Percentiles rank a stretch among this genome's conserved stretches.
Conservation (phyloP, 2,888 invertebrate genomes). For the Orchestes rusci region DNA sequence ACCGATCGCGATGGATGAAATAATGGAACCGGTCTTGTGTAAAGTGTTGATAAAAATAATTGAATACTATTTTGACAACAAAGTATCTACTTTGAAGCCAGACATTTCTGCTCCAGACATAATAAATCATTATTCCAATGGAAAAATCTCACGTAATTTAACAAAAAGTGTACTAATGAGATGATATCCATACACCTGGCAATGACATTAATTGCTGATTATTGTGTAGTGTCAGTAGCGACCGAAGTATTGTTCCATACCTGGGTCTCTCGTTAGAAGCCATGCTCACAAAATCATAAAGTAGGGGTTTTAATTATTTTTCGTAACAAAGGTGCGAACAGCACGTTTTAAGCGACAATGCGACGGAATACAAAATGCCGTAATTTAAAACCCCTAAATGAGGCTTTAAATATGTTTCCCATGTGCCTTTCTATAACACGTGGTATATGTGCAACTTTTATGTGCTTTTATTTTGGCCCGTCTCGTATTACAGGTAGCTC, state of each 20-base stretch:
- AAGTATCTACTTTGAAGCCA: too few relatives aligned
- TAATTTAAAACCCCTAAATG: slow-evolving; percentile 23
- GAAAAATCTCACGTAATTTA: too few relatives aligned
- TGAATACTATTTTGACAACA: too few relatives aligned
- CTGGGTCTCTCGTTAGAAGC: background rate
- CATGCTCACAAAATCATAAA: background rate
- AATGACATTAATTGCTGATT: slow-evolving; percentile 1
- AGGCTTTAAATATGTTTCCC: slow-evolving; percentile 20
- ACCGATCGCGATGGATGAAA: too few relatives aligned
- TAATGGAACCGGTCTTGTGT: too few relatives aligned
- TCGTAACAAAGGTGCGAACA: slow-evolving; percentile 22
- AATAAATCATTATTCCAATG: too few relatives aligned
- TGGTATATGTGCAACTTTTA: slow-evolving; percentile 15
- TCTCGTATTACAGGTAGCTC: too few relatives aligned
- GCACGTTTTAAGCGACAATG: slow-evolving; percentile 21
- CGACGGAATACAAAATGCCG: slow-evolving; percentile 19
- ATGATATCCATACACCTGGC: too few relatives aligned
- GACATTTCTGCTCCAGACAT: too few relatives aligned
- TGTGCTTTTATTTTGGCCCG: slow-evolving; percentile 4
- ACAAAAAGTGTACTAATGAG: too few relatives aligned
- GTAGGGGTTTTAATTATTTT: slow-evolving; percentile 17
- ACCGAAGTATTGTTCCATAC: background rate
- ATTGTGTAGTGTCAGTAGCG: background rate
- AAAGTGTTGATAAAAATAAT: too few relatives aligned
- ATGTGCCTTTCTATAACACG: slow-evolving; percentile 20